A percentile compares a stretch with the other conserved stretches of the same genome.
Evolutionary conservation across 2,888 invertebrate genomes (phyloP).

Genomic region (Arctia plantaginis): DNA sequence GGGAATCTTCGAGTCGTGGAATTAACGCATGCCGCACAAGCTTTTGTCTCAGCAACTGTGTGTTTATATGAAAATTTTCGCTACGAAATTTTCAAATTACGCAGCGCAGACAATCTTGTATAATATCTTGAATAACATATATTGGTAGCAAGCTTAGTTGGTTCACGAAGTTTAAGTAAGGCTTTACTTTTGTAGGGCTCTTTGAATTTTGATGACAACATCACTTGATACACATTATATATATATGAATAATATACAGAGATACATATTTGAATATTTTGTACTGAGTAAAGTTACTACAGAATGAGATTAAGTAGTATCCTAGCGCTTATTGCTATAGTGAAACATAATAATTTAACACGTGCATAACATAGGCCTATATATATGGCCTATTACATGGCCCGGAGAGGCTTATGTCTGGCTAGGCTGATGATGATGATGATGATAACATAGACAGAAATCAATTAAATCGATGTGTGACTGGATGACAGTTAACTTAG

Average conservation of each 20-base stretch:
- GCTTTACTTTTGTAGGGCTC: conserved; percentile 15
- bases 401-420: no score
- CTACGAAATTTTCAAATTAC: conserved; percentile 48
- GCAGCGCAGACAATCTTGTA: conserved; percentile 39
- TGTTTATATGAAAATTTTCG: conserved; percentile 50
- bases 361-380: no score
- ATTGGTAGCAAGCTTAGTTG: conserved; percentile 30
- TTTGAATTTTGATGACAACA: conserved; percentile 21
- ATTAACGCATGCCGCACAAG: conserved; percentile 44
- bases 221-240: conserved; percentile 1
- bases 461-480: no score
- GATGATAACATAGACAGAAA: no score
- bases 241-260: conserved; percentile 8
- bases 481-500: no score
- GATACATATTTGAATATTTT: not conserved
- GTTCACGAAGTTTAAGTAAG: conserved; percentile 22
- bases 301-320: no score
- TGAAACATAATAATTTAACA: no score
- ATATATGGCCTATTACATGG: no score
- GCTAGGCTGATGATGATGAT: no score
- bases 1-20: conserved; percentile 26
- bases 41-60: conserved; percentile 27
- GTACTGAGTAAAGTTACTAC: not conserved
- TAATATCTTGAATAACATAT: conserved; percentile 42
- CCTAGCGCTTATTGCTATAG: not conserved